Evolutionary conservation across 2,113 vertebrate species (phyloP), one percentile per base, ranked within the genome.

Genomic region (Trogon surrucura): DNA sequence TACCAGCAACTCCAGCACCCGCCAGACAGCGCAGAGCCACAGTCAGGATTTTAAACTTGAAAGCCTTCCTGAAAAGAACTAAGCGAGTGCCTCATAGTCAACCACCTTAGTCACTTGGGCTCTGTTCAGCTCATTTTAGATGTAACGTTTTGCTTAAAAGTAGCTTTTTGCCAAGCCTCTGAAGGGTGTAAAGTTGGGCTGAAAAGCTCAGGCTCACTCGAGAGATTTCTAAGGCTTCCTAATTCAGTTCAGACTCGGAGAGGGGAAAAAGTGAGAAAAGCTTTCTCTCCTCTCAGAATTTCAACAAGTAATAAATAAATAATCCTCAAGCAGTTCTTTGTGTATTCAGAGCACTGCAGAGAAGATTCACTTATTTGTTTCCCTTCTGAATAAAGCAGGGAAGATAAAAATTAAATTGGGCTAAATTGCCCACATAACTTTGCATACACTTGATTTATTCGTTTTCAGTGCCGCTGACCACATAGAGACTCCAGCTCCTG

Each of bases 221-320:
- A 72, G 93, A 94, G 88, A 80, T 85, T 88, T 95, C 38, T 57
- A 60, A 62, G 66, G 51, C 75, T 92, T 93, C 78, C 78, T 73
- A 53, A 61, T 64, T 85, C 92, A 70, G 80, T 77, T 91, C 65
- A 92, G 88, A 10, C 78, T 89, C 58, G 11, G 45, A 36, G 47
- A 0, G 22, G 34, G 1, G 22, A 32, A 22, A 36, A 67, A 85
- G 77, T 7, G 26, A 87, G 62, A 85, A 92, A 70, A 95, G 80
- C 77, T 74, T 70, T 54, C 73, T 84, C 26, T 73, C 60, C 71
- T 85, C 69, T 65, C 9, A 8, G 80, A 81, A 89, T 94, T 96
- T 92, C 93, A 84, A 84, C 86, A 72, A 77, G 74, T 91, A 87
- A 95, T 92, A 95, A 97, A 97, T 96, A 92, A 96, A 96, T 84